Evolutionary conservation across 2,888 invertebrate genomes (phyloP), one percentile per base, ranked within the genome.

Genomic region (Myathropa florea): DNA sequence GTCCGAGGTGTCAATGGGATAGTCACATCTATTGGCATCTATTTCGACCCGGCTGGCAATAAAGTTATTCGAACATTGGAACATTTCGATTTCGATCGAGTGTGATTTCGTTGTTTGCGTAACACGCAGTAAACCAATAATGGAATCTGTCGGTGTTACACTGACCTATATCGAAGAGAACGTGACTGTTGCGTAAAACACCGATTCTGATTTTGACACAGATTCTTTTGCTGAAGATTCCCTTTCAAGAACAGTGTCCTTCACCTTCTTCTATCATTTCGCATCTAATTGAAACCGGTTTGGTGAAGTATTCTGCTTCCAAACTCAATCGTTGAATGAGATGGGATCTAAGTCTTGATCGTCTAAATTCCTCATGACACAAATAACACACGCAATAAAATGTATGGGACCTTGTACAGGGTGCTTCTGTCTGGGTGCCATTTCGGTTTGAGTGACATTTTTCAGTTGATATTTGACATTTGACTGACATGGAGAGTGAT

Each of bases 1-100:
- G 68, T 14, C 9, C 6, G 24, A 46, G 23, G 63, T 72, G 72
- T 53, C 61, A 72, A 72, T 72, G 23, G 23, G 33, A 61, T 63
- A 30, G 72, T 72, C 68, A 70, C 68, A 55, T 53, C 24, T 36
- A 36, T 18, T 46, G n/a, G 59, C 24, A 55, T 36, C 26, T 14
- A 18, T 36, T 12, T 3, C 4, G n/a, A 21, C 18, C 7, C n/a
- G 53, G 65, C 53, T 57, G 18, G 18, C 46, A 18, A 46, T 46
- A 46, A 46, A 46, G 7, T 18, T 6, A 18, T 46, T 18, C 2
- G n/a, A n/a, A 6, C 46, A 7, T 46, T 18, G 0, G 46, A 18
- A 46, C 46, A 18, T 18, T 46, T 46, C 46, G 18, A 18, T 46
- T 46, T 46, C 18, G 18, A 1, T 46, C 10, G 33, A 12, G 33